Evolutionary conservation across 2,113 vertebrate species (phyloP), one percentile per base, ranked within the genome.

Genomic region (Zapus hudsonius): DNA sequence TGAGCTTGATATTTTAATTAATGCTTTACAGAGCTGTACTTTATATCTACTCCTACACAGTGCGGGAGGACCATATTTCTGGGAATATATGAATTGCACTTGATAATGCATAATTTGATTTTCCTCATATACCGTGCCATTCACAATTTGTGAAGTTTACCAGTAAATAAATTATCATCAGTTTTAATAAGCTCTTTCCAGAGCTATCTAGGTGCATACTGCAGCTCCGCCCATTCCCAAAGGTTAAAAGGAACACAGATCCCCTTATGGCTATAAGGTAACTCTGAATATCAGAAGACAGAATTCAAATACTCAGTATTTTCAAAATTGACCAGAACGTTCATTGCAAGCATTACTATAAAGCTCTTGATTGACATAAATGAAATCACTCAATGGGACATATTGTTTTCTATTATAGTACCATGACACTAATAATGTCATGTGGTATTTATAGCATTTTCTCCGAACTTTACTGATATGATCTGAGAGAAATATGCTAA

Each of bases 1-100:
- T 79, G 95, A 89, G 73, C 73, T 92, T 93, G 89, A 96, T 92
- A 92, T 94, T 90, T 82, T 93, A 95, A 96, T 96, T 96, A 95
- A 93, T 57, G 83, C 55, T 67, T 94, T 80, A 84, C 83, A 89
- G 47, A 92, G 16, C 17, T 87, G 27, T 2, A 52, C 22, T 94
- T 91, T 94, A 88, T 79, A 88, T 92, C 40, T 84, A 52, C 67
- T 87, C 82, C 88, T 94, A 86, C 31, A 19, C 27, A 52, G 13
- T 38, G 67, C 0, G 44, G 57, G 61, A 22, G 57, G 67, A 95
- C 59, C 57, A 47, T 13, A 80, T 83, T 47, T 86, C 16, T 93
- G 59, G 10, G 25, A 92, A 29, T 72, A 82, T 22, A 83, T 57
- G 85, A 94, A 40, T 0, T 64, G 16, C 10, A 80, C 79, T 75